Evolutionary conservation across 2,113 vertebrate genomes (phyloP), one percentile per base, ranked within the genome.

Genomic region (Nothoprocta perdicaria): DNA sequence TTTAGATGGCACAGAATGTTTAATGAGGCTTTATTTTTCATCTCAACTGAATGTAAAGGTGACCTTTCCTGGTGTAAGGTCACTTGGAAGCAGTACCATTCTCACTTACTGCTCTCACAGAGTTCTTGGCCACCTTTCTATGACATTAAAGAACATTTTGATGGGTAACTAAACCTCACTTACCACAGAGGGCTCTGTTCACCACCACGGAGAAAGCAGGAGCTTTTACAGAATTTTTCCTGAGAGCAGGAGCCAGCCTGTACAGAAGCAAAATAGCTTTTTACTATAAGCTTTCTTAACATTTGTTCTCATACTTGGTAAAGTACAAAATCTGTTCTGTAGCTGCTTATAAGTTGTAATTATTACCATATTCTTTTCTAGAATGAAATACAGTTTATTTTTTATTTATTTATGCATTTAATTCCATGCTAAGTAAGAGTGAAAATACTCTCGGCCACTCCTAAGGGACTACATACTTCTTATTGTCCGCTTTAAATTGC

Each of bases 1-100:
- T 90, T 94, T 11, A 5, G 83, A 85, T 46, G 92, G 33, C 65
- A 82, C 46, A 79, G 53, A 81, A n/a, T 80, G 67, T 74, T 86
- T 46, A 80, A 29, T 9, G 17, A 43, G 68, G 60, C 53, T 81
- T 90, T 81, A 40, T 33, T 90, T 82, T 84, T 77, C 60, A 66
- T 74, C 86, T 79, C 38, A 76, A 8, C 10, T 71, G 38, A 84
- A 68, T 27, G 15, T 38, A 75, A 73, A 52, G 52, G 40, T 77
- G 74, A 81, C 31, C 8, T 81, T 41, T 46, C n/a, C 33, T 27
- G 33, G 46, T 35, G 68, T 71, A 71, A 76, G 3, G 53, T 15
- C 31, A 66, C 9, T 0, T 62, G 60, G 62, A 72, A 90, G 78
- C 40, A 55, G 74, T 90, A 71, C 9, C 22, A 57, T n/a, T 50